A percentile compares a stretch with the other conserved stretches of the same genome.
These are phyloP conservation scores for Ibidorhyncha struthersii DNA, from an alignment of 2,113 vertebrate genomes.

Conservation along the genomic window DNA sequence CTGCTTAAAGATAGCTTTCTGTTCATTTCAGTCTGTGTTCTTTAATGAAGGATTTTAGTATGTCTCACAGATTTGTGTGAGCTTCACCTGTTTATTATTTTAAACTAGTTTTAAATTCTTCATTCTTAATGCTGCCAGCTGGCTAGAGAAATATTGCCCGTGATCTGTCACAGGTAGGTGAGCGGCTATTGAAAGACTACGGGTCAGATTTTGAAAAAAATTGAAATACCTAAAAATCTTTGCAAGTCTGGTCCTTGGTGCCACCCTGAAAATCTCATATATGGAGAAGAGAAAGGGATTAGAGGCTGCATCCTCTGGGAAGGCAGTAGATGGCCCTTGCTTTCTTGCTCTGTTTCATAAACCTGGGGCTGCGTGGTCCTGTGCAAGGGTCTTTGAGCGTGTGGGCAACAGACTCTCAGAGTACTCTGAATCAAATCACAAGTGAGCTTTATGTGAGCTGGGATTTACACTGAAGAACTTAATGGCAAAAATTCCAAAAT, in stretches of 20 bases:
- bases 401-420: not conserved
- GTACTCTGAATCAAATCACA: fast-evolving
- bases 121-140: not conserved
- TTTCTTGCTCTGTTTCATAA: not conserved
- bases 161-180: not conserved
- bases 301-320: not conserved
- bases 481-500: not conserved
- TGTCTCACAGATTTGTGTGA: not conserved
- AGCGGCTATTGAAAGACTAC: not conserved
- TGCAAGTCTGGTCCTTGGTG: not conserved
- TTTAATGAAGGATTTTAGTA: not conserved
- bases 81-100: not conserved
- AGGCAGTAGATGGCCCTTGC: not conserved
- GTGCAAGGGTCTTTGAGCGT: fast-evolving
- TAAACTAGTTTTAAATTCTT: not conserved
- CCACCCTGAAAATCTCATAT: not conserved
- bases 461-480: not conserved
- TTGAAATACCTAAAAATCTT: not conserved
- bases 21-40: not conserved
- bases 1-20: not conserved
- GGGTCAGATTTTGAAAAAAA: not conserved
- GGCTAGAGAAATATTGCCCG: not conserved
- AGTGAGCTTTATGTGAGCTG: not conserved
- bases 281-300: not conserved
- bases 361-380: not conserved